Evolutionary conservation across 2,888 invertebrate species (phyloP).

Genomic region (Scaptomyza caliginosa): DNA sequence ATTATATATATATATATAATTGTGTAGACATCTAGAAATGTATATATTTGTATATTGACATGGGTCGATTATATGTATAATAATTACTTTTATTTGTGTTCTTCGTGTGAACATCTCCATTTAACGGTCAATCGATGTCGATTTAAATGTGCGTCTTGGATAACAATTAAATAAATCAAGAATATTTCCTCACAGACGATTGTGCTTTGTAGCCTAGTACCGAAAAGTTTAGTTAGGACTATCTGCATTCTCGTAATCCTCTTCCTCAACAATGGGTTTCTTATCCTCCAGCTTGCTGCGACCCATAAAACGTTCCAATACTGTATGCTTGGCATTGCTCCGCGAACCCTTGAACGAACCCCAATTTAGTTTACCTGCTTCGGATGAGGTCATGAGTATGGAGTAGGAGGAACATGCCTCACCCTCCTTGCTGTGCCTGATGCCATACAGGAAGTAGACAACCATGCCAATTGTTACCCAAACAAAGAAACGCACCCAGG

Average conservation of each 20-base stretch:
- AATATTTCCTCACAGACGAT: constrained; percentile 42
- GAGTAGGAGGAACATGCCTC: constrained; percentile 86
- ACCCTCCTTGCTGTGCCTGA: constrained; percentile 93
- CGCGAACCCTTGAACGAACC: constrained; percentile 85
- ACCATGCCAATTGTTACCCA: constrained; percentile 94
- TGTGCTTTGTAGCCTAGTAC: constrained; percentile 41
- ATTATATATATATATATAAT: neutral
- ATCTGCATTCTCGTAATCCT: constrained; percentile 65
- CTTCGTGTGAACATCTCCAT: constrained; percentile 19
- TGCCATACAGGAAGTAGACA: constrained; percentile 93
- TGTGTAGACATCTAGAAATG: constrained; percentile 2
- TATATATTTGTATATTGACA: constrained; percentile 15
- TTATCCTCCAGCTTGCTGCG: constrained; percentile 79
- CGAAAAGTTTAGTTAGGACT: constrained; percentile 40
- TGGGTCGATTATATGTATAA: constrained; percentile 15
- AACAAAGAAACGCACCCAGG: constrained; percentile 93
- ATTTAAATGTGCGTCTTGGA: constrained; percentile 1
- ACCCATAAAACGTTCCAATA: constrained; percentile 81
- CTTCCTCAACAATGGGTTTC: constrained; percentile 80
- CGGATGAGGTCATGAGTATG: constrained; percentile 87
- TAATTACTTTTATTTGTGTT: constrained; percentile 28
- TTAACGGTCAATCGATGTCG: constrained; percentile 18
- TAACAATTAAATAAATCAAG: constrained; percentile 16
- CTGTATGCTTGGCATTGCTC: constrained; percentile 63
- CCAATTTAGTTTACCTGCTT: constrained; percentile 87